phyloP scores from a whole-genome alignment of 2,888 invertebrate species.

The Agriopis leucophaearia region DNA sequence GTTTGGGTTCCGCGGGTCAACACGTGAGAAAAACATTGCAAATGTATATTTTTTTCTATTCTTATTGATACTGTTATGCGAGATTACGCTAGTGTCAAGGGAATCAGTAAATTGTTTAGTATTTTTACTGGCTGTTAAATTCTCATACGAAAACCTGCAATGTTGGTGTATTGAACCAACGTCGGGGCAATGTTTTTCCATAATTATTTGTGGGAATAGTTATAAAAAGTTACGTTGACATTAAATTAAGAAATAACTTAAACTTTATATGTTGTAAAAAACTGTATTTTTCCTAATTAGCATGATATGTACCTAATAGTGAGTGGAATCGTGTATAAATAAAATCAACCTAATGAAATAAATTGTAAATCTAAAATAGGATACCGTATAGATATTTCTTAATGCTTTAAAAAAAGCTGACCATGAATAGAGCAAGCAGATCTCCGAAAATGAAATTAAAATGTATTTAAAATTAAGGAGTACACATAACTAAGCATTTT shows the following conservation, averaged over 20 bases:
- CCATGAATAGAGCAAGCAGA: too few relatives aligned
- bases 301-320: too few relatives aligned
- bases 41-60: constrained; percentile 37
- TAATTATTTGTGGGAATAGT: not conserved
- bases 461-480: too few relatives aligned
- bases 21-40: constrained; percentile 41
- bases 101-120: constrained; percentile 28
- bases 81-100: constrained; percentile 45
- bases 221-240: not conserved
- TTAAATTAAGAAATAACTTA: not conserved
- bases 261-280: not conserved
- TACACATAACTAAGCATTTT: too few relatives aligned
- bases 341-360: too few relatives aligned
- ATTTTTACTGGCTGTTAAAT: constrained; percentile 1
- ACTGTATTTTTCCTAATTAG: too few relatives aligned
- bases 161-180: not conserved
- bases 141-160: constrained; percentile 14
- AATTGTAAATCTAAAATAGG: too few relatives aligned
- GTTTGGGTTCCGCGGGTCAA: constrained; percentile 17
- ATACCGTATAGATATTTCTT: too few relatives aligned
- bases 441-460: too few relatives aligned
- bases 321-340: too few relatives aligned
- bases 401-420: too few relatives aligned
- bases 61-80: constrained; percentile 44
- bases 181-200: constrained; percentile 8